These are phyloP conservation scores for Gymnocypris eckloni DNA, from an alignment of 2,797 vertebrate species.

Conservation along the genomic window DNA sequence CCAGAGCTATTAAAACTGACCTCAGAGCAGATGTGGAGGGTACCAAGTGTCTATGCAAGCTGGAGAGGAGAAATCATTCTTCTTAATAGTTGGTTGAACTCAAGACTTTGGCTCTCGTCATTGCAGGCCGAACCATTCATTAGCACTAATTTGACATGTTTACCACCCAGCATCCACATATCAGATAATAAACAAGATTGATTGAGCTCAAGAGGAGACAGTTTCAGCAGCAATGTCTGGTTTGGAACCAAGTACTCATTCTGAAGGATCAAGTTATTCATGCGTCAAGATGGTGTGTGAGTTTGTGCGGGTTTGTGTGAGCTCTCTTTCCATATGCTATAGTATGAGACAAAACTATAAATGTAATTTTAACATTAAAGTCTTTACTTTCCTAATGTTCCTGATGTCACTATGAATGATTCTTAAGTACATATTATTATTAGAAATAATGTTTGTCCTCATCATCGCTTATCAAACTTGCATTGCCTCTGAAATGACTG, in stretches of 20 bases:
- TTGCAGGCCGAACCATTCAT: slow-evolving; percentile 57
- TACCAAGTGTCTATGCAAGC: not conserved
- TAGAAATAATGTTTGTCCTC: not conserved
- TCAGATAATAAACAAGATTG: slow-evolving; percentile 58
- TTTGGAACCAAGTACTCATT: slow-evolving; percentile 31
- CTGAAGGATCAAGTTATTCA: slow-evolving; percentile 41
- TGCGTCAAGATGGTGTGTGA: slow-evolving; percentile 44
- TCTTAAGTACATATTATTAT: not conserved
- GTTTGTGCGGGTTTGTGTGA: slow-evolving; percentile 69
- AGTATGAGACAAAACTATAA: not conserved
- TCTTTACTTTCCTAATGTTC: not conserved
- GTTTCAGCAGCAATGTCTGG: slow-evolving; percentile 23
- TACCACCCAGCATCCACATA: slow-evolving; percentile 48
- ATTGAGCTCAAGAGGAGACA: slow-evolving; percentile 59
- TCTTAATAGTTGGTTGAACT: slow-evolving; percentile 48
- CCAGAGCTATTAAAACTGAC: not conserved
- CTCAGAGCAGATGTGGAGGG: slow-evolving; percentile 19
- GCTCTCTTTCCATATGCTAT: slow-evolving; percentile 23
- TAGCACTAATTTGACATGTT: slow-evolving; percentile 65
- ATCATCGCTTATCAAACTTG: not conserved
- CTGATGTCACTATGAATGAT: not conserved
- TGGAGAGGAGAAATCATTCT: slow-evolving; percentile 45
- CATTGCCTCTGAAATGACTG: not conserved
- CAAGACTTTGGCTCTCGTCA: slow-evolving; percentile 30
- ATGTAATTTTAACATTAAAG: slow-evolving; percentile 5